A percentile compares a stretch with the other conserved stretches of the same genome.
Conservation (phyloP, 1,140 invertebrate genomes). For the Oppia nitens region DNA sequence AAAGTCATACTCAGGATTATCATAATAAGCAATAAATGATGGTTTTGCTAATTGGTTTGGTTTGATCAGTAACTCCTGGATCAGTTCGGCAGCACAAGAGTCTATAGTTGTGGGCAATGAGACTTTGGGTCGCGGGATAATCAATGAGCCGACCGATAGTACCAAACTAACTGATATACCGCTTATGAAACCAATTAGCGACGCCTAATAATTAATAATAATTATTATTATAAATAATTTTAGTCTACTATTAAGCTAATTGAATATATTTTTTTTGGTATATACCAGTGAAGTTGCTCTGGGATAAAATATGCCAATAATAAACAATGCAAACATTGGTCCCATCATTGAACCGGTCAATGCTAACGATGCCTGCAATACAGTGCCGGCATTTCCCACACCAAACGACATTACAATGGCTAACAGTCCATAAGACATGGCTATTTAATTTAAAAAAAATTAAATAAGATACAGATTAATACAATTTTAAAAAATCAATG, state of each 20-base stretch:
- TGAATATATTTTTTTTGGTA: neutral
- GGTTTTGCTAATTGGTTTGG: neutral
- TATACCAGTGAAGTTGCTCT: conserved; percentile 46
- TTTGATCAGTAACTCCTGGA: neutral
- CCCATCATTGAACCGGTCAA: conserved; percentile 41
- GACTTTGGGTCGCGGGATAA: conserved; percentile 2
- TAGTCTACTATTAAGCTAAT: neutral
- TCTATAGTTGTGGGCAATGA: conserved; percentile 8
- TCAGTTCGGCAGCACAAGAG: conserved; percentile 7
- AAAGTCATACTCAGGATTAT: neutral
- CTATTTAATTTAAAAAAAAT: neutral
- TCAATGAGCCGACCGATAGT: conserved; percentile 3
- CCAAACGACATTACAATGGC: conserved; percentile 16
- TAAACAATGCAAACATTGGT: conserved; percentile 54
- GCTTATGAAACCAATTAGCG: conserved; percentile 9
- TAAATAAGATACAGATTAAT: too few relatives aligned
- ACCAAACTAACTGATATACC: conserved; percentile 8
- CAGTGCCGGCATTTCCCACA: conserved; percentile 14
- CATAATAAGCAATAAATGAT: neutral
- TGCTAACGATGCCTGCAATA: conserved; percentile 27
- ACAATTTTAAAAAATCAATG: neutral
- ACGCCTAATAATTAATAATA: conserved; percentile 9
- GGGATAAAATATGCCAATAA: conserved; percentile 56
- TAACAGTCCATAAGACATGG: conserved; percentile 12
- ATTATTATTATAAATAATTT: too few relatives aligned